phyloP scores from a whole-genome alignment of 1,140 invertebrate species.

The Neuroterus valhalla region DNA sequence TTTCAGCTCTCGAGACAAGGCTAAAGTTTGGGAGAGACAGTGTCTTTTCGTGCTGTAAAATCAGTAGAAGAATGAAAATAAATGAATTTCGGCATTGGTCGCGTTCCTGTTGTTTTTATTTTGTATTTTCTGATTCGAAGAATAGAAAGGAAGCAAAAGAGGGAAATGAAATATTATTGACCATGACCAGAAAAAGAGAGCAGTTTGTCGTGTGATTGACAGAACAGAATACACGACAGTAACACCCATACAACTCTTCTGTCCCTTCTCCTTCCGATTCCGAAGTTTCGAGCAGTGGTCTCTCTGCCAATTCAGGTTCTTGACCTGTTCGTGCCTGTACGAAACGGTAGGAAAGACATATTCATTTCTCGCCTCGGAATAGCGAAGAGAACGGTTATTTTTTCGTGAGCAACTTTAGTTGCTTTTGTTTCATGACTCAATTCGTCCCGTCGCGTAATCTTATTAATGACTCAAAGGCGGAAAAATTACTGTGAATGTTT shows the following conservation, averaged over 20 bases:
- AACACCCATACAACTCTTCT: constrained; percentile 7
- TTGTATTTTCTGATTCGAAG: not conserved
- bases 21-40: not conserved
- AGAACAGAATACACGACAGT: not conserved
- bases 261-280: not conserved
- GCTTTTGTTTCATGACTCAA: not conserved
- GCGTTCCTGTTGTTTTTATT: not conserved
- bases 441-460: constrained; percentile 1
- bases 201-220: constrained; percentile 22
- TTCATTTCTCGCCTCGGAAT: constrained; percentile 2
- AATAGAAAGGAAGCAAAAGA: not conserved
- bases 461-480: constrained; percentile 4
- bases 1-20: constrained; percentile 2
- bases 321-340: not conserved
- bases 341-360: not conserved
- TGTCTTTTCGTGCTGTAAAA: not conserved
- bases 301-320: constrained; percentile 21
- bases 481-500: not conserved
- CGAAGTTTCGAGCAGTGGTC: not conserved
- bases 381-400: constrained; percentile 15
- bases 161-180: not conserved
- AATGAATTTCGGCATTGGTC: not conserved
- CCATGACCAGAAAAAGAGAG: not conserved
- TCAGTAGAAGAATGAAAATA: no score
- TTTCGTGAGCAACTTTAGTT: not conserved